These are phyloP conservation scores for Trachops cirrhosus DNA, from an alignment of 2,797 vertebrate species.

Conservation along the genomic window DNA sequence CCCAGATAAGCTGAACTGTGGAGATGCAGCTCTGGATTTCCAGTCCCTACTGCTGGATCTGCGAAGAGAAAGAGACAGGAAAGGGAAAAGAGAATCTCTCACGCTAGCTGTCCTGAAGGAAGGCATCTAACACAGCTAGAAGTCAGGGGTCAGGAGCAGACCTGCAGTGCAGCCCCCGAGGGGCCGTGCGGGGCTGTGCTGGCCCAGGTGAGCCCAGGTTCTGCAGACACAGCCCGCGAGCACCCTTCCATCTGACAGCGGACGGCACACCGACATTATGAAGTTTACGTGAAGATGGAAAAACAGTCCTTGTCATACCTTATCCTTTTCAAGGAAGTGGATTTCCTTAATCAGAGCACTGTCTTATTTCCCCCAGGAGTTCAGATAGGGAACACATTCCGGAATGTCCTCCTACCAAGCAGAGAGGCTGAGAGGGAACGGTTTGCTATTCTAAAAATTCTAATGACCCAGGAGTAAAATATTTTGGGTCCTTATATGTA, in stretches of 20 bases:
- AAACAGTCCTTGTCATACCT: slow-evolving; percentile 53
- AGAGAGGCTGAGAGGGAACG: not conserved
- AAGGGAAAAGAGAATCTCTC: not conserved
- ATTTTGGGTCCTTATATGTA: slow-evolving; percentile 48
- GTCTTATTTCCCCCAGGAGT: slow-evolving; percentile 60
- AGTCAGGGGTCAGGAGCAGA: not conserved
- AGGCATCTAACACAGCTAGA: not conserved
- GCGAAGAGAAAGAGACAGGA: not conserved
- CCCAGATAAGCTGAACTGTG: slow-evolving; percentile 19
- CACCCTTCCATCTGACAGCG: not conserved
- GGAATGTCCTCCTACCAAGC: not conserved
- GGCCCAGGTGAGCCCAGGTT: too few relatives aligned
- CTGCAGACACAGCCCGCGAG: not conserved
- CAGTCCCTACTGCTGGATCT: not conserved
- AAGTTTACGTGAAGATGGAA: slow-evolving; percentile 5
- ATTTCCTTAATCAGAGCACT: slow-evolving; percentile 48
- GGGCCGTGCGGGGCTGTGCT: too few relatives aligned
- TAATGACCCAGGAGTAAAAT: slow-evolving; percentile 61
- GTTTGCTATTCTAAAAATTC: slow-evolving; percentile 41
- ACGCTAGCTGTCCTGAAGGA: not conserved
- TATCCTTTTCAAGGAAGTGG: slow-evolving; percentile 50
- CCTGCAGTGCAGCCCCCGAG: fast-evolving
- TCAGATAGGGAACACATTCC: slow-evolving; percentile 56
- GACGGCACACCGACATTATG: not conserved
- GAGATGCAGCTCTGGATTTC: not conserved